Evolutionary conservation across 1,140 invertebrate species (phyloP).

Genomic region (Dufourea novaeangliae): DNA sequence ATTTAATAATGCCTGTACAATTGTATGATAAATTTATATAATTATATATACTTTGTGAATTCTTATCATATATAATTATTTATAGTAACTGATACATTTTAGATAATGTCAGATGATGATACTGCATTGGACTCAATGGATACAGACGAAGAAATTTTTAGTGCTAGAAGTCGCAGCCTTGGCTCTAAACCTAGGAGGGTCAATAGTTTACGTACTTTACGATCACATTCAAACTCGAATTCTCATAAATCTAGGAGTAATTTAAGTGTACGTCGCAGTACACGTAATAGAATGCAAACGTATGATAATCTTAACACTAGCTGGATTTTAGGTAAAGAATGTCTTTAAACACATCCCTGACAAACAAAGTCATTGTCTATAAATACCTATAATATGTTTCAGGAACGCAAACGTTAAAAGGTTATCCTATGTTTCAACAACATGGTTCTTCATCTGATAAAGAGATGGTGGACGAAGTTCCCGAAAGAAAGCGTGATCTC

Average conservation of each 20-base stretch:
- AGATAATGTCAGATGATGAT: constrained; percentile 81
- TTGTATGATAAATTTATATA: not conserved
- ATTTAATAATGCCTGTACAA: no score
- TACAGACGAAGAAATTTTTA: constrained; percentile 79
- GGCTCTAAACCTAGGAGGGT: constrained; percentile 67
- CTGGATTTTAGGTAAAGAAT: constrained; percentile 81
- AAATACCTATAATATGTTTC: constrained; percentile 35
- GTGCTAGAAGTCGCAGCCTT: constrained; percentile 67
- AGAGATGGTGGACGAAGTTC: constrained; percentile 76
- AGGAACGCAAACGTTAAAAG: constrained; percentile 81
- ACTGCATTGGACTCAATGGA: constrained; percentile 79
- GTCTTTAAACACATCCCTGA: not conserved
- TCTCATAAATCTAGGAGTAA: constrained; percentile 73
- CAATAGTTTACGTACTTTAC: constrained; percentile 73
- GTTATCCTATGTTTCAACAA: constrained; percentile 81
- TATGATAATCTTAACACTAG: constrained; percentile 82
- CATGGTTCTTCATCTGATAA: constrained; percentile 80
- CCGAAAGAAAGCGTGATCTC: constrained; percentile 72
- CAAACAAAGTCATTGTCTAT: not conserved
- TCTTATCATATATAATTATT: not conserved
- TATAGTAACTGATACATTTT: constrained; percentile 12
- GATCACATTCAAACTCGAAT: constrained; percentile 72
- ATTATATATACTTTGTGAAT: not conserved
- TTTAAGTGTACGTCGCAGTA: constrained; percentile 82
- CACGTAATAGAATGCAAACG: constrained; percentile 83